phyloP scores from a whole-genome alignment of 1,140 invertebrate genomes.

The Muscidifurax raptorellus region DNA sequence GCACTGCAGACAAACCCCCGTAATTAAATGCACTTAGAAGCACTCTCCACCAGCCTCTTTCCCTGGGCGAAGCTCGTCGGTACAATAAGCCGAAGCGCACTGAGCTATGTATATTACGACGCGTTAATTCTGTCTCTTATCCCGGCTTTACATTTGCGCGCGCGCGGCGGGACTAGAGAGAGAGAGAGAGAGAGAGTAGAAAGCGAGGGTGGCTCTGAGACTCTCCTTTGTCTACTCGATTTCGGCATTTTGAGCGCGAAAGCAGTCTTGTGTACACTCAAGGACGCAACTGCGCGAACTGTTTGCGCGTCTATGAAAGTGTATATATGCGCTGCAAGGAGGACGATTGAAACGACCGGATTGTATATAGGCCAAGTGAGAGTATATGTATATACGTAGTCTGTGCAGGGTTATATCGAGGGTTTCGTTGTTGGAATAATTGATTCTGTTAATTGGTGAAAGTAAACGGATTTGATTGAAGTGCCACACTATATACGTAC shows the following conservation, averaged over 20 bases:
- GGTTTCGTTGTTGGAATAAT: too few relatives aligned
- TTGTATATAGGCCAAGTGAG: too few relatives aligned
- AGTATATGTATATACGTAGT: too few relatives aligned
- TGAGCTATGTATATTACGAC: background rate
- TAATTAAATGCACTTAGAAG: background rate
- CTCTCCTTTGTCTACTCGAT: constrained; percentile 21
- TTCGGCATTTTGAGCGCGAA: constrained; percentile 13
- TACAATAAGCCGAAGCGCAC: background rate
- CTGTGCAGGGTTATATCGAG: too few relatives aligned
- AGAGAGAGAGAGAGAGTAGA: background rate
- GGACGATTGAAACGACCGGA: too few relatives aligned
- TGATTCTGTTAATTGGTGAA: too few relatives aligned
- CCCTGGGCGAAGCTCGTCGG: background rate
- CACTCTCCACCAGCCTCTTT: background rate
- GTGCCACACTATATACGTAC: too few relatives aligned
- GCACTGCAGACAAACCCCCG: background rate
- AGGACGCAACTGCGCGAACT: too few relatives aligned
- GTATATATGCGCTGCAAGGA: too few relatives aligned
- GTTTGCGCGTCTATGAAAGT: background rate
- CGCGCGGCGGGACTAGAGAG: background rate
- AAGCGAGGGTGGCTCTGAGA: background rate
- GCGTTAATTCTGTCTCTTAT: constrained; percentile 21
- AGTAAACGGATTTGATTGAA: too few relatives aligned
- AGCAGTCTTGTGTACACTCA: too few relatives aligned
- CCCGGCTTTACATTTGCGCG: background rate